phyloP scores from a whole-genome alignment of 2,113 vertebrate genomes.

The Heteronetta atricapilla region DNA sequence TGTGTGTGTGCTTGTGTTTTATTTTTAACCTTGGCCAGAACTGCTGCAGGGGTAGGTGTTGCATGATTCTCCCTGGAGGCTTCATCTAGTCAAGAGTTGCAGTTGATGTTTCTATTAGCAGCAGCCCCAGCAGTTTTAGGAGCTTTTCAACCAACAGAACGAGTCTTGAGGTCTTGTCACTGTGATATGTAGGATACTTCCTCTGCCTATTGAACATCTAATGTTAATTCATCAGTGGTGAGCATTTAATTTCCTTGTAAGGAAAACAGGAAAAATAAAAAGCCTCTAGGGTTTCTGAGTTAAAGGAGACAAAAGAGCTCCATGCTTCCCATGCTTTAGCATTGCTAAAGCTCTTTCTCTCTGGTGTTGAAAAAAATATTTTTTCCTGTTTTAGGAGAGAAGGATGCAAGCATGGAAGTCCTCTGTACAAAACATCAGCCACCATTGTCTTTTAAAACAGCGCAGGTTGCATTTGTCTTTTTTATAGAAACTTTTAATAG shows the following conservation, averaged over 20 bases:
- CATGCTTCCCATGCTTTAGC: background rate
- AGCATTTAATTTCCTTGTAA: background rate
- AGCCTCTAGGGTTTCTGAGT: background rate
- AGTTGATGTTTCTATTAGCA: background rate
- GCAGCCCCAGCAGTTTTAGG: background rate
- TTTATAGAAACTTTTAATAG: background rate
- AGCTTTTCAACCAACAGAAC: background rate
- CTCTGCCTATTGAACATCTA: background rate
- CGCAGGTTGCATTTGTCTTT: accelerated
- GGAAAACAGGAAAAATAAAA: background rate
- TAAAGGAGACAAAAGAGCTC: background rate
- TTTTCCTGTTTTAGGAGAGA: background rate
- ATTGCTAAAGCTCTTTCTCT: background rate
- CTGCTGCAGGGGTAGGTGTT: background rate
- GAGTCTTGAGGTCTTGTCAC: background rate
- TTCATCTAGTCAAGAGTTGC: background rate
- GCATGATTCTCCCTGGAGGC: background rate
- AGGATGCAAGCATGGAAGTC: background rate
- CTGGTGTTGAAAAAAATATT: background rate
- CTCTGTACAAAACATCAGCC: background rate
- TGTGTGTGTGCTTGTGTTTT: background rate
- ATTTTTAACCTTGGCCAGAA: background rate
- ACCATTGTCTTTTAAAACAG: background rate
- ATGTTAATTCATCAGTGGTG: background rate
- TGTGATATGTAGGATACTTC: background rate